phyloP scores from a whole-genome alignment of 2,888 invertebrate species.

The Philonicus albiceps region DNA sequence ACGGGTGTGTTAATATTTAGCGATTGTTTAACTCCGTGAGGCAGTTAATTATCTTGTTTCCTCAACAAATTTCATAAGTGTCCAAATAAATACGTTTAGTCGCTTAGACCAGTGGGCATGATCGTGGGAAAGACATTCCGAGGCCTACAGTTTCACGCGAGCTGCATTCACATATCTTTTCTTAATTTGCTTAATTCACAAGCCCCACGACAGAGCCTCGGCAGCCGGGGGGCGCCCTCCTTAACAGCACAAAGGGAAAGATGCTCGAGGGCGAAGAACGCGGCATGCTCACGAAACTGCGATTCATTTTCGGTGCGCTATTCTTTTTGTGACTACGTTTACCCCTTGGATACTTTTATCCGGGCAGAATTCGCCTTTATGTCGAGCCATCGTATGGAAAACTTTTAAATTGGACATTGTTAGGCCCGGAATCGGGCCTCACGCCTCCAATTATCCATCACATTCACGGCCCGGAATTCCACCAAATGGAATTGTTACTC shows the following conservation, averaged over 20 bases:
- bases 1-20: not conserved
- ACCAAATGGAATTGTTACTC: conserved; percentile 36
- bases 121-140: not conserved
- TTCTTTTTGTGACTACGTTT: not conserved
- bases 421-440: conserved; percentile 15
- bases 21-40: not conserved
- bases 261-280: not conserved
- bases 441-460: conserved; percentile 40
- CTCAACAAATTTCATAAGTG: not conserved
- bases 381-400: conserved; percentile 9
- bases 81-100: not conserved
- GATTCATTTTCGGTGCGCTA: not conserved
- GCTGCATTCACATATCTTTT: not conserved
- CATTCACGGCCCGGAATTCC: not conserved
- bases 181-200: not conserved
- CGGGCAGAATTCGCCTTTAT: not conserved
- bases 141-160: not conserved
- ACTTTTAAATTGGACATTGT: conserved; percentile 34
- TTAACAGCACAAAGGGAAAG: not conserved
- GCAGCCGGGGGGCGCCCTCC: not conserved
- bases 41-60: not conserved
- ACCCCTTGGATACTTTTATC: conserved; percentile 1
- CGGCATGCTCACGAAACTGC: not conserved
- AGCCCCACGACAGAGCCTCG: not conserved
- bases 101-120: not conserved